Percentiles rank a stretch among this genome's conserved stretches.
Evolutionary conservation across 2,113 vertebrate genomes (phyloP).

Genomic region (Alectura lathami): DNA sequence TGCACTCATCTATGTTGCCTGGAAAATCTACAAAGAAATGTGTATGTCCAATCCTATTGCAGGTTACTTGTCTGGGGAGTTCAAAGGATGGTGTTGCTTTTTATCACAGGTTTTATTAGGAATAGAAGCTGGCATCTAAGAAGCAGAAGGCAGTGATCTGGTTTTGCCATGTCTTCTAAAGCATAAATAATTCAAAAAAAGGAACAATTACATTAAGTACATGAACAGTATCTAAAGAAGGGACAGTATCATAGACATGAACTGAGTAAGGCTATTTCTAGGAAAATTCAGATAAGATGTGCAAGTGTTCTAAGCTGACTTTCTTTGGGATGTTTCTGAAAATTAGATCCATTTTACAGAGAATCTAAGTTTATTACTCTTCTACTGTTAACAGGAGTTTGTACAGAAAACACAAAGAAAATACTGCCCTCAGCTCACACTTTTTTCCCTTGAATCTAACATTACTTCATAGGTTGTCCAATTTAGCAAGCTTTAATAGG

Average conservation of each 20-base stretch:
- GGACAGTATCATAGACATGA: background rate
- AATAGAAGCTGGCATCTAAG: background rate
- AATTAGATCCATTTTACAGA: background rate
- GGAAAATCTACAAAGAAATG: background rate
- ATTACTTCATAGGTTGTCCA: background rate
- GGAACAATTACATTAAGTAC: background rate
- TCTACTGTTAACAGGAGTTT: background rate
- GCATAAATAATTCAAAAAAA: background rate
- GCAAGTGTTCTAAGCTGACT: background rate
- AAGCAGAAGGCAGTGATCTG: background rate
- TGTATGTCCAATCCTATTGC: background rate
- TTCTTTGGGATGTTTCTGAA: background rate
- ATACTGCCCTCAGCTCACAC: background rate
- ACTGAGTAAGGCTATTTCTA: background rate
- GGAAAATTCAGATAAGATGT: background rate
- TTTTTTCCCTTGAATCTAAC: background rate
- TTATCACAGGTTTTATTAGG: background rate
- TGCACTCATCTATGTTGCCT: background rate
- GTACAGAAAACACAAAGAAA: background rate
- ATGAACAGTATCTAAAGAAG: background rate
- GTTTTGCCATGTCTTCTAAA: background rate
- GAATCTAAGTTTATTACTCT: background rate
- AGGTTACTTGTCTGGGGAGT: background rate
- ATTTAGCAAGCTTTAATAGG: background rate
- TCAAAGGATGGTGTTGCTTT: background rate